A percentile compares a stretch with the other conserved stretches of the same genome.
Evolutionary conservation across 30 jellyfish, hydroid and myxozoan genomes (phyloP).

Genomic region (Mastigias papua): DNA sequence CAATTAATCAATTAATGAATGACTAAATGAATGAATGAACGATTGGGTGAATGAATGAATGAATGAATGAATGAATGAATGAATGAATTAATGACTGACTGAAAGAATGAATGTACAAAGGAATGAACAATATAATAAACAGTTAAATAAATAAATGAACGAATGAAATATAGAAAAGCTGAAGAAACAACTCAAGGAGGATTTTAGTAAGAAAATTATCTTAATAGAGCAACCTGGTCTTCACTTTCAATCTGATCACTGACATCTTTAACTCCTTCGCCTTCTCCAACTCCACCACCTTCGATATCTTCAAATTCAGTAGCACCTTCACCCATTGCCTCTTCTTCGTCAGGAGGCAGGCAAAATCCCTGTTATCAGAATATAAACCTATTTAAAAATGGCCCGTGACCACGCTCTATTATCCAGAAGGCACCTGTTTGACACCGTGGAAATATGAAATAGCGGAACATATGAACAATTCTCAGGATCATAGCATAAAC

Average conservation of each 20-base stretch:
- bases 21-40: not conserved
- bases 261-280: slow-evolving; percentile 97
- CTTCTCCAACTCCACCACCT: slow-evolving; percentile 98
- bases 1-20: not conserved
- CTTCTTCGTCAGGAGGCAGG: slow-evolving; percentile 87
- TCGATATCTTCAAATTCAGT: slow-evolving; percentile 94
- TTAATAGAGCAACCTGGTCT: slow-evolving; percentile 75
- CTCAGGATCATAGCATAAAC: no score
- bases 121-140: not conserved
- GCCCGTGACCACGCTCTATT: no score
- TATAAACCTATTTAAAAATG: not conserved
- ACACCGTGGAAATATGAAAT: no score
- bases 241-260: slow-evolving; percentile 95
- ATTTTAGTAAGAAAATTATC: not conserved
- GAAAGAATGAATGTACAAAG: not conserved
- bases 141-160: not conserved
- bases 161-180: not conserved
- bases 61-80: not conserved
- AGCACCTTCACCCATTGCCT: slow-evolving; percentile 91
- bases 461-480: no score
- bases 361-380: slow-evolving; percentile 87
- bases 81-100: not conserved
- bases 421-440: no score
- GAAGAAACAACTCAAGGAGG: not conserved
- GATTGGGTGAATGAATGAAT: not conserved